These are phyloP conservation scores for Drosophila lacertosa DNA, from an alignment of 1,140 invertebrate species.

Conservation along the genomic window DNA sequence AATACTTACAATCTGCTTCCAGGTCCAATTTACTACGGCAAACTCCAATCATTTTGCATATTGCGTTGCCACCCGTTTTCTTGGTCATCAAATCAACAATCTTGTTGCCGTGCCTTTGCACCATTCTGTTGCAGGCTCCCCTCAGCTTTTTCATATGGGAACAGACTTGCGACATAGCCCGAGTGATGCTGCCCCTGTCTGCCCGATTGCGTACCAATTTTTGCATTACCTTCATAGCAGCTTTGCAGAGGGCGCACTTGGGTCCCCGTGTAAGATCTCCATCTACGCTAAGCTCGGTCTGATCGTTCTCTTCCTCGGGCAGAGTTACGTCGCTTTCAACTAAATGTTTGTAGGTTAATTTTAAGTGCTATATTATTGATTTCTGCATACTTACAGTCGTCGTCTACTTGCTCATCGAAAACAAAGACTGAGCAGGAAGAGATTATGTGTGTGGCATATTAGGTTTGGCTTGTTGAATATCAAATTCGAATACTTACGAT, in stretches of 20 bases:
- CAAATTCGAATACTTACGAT: neutral
- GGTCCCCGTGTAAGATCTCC: too few relatives aligned
- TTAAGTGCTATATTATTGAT: too few relatives aligned
- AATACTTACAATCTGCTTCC: conserved; percentile 4
- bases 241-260: conserved; percentile 1
- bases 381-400: too few relatives aligned
- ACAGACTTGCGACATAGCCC: conserved; percentile 88
- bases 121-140: conserved; percentile 76
- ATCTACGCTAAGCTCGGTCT: neutral
- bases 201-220: neutral
- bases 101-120: neutral
- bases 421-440: neutral
- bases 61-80: neutral
- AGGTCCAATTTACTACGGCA: neutral
- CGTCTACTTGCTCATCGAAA: too few relatives aligned
- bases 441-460: too few relatives aligned
- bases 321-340: neutral
- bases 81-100: conserved; percentile 1
- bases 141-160: conserved; percentile 86
- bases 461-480: too few relatives aligned
- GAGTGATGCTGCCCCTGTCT: conserved; percentile 83
- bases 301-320: neutral
- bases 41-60: conserved; percentile 4
- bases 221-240: neutral
- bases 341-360: neutral